These are phyloP conservation scores for Leptopilina boulardi DNA, from an alignment of 1,140 invertebrate species.

Conservation along the genomic window DNA sequence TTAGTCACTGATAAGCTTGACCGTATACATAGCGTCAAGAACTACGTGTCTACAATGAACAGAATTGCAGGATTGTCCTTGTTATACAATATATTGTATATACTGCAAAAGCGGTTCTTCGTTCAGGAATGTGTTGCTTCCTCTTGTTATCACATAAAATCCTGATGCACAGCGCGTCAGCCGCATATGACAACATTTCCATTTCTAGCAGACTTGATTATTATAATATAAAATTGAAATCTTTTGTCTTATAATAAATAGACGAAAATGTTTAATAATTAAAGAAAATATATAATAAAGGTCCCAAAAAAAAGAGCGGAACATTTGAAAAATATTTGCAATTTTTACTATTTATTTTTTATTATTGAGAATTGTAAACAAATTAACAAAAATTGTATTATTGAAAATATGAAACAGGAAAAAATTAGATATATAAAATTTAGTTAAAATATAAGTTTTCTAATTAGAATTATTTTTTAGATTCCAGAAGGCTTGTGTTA, in stretches of 20 bases:
- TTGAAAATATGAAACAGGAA: no score
- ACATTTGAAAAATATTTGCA: no score
- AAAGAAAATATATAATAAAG: no score
- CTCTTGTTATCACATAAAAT: background rate
- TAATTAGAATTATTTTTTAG: constrained; percentile 72
- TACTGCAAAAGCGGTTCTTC: background rate
- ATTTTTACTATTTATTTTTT: no score
- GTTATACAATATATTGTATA: background rate
- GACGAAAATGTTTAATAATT: no score
- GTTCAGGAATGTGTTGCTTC: constrained; percentile 14
- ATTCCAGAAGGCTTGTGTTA: constrained; percentile 92
- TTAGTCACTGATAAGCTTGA: background rate
- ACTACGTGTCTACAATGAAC: background rate
- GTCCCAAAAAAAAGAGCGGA: no score
- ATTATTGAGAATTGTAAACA: no score
- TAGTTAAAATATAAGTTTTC: no score
- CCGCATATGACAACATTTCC: background rate
- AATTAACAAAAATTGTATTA: no score
- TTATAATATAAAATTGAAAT: no score
- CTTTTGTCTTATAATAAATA: no score
- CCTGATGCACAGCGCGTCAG: constrained; percentile 4
- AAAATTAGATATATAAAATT: no score
- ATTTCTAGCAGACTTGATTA: background rate
- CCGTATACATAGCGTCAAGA: background rate
- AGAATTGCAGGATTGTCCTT: background rate